phyloP scores from a whole-genome alignment of 2,113 vertebrate species.

The Probosciger aterrimus region DNA sequence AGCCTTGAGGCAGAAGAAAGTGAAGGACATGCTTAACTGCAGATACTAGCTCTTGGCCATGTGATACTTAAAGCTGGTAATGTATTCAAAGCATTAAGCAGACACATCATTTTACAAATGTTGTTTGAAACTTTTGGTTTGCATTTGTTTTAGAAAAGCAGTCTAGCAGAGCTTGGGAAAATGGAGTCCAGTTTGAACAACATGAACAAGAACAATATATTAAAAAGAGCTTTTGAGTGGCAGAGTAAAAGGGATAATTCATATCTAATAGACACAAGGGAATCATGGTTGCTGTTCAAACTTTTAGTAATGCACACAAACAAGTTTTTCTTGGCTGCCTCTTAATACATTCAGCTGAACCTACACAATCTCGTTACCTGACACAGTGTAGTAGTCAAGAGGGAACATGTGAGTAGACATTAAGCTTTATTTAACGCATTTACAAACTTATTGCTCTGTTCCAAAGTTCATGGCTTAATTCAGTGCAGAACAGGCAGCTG shows the following conservation, averaged over 20 bases:
- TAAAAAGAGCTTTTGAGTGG: neutral
- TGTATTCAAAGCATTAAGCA: neutral
- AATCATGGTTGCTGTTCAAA: neutral
- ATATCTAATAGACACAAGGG: too few relatives aligned
- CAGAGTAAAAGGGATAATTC: neutral
- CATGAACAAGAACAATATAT: neutral
- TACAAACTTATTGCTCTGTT: neutral
- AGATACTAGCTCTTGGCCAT: neutral
- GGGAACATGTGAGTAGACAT: neutral
- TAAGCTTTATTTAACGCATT: neutral
- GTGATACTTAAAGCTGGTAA: neutral
- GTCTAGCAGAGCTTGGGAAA: neutral
- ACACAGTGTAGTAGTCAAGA: neutral
- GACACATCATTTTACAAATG: neutral
- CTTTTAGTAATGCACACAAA: neutral
- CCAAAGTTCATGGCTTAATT: neutral
- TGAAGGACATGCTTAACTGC: neutral
- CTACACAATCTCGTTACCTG: neutral
- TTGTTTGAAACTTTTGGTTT: neutral
- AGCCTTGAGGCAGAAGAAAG: neutral
- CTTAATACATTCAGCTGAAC: neutral
- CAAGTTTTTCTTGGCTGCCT: neutral
- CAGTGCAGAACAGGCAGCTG: neutral
- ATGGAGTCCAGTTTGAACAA: neutral
- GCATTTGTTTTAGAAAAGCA: neutral